phyloP scores from a whole-genome alignment of 64 coral and sea anemone species.

The Montipora efflorescens region DNA sequence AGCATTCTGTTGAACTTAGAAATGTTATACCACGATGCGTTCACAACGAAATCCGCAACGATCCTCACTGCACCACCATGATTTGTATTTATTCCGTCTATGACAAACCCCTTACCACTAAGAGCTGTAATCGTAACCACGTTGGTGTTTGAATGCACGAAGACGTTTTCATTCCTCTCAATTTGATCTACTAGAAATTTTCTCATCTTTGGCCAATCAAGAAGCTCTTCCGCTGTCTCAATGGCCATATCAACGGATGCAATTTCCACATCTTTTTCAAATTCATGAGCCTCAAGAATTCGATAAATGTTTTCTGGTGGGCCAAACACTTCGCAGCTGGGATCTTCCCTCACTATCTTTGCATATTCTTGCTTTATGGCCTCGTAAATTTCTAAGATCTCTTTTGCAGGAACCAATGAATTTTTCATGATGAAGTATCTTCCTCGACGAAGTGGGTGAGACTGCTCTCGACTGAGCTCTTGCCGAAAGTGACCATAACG shows the following conservation, averaged over 20 bases:
- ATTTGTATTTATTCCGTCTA: neutral
- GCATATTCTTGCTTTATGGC: constrained; percentile 71
- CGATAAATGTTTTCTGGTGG: constrained; percentile 75
- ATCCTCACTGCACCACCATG: neutral
- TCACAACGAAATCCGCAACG: constrained; percentile 34
- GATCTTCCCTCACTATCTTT: constrained; percentile 60
- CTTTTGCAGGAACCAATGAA: constrained; percentile 19
- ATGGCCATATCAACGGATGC: constrained; percentile 62
- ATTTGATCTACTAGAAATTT: constrained; percentile 36
- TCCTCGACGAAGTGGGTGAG: constrained; percentile 70
- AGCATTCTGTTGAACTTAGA: constrained; percentile 57
- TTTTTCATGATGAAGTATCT: constrained; percentile 76
- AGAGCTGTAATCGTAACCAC: constrained; percentile 28
- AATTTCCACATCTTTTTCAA: constrained; percentile 24
- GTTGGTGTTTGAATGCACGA: constrained; percentile 7
- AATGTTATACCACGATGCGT: constrained; percentile 78
- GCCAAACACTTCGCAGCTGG: constrained; percentile 70
- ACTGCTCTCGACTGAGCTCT: neutral
- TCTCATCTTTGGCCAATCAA: constrained; percentile 69
- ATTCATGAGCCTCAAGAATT: constrained; percentile 55
- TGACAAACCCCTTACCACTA: neutral
- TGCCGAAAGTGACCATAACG: constrained; percentile 58
- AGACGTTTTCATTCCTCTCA: neutral
- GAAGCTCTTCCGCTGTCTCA: constrained; percentile 76
- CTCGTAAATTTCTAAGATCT: constrained; percentile 55